Evolutionary conservation across 2,113 vertebrate species (phyloP).

Genomic region (Typhlomys cinereus): DNA sequence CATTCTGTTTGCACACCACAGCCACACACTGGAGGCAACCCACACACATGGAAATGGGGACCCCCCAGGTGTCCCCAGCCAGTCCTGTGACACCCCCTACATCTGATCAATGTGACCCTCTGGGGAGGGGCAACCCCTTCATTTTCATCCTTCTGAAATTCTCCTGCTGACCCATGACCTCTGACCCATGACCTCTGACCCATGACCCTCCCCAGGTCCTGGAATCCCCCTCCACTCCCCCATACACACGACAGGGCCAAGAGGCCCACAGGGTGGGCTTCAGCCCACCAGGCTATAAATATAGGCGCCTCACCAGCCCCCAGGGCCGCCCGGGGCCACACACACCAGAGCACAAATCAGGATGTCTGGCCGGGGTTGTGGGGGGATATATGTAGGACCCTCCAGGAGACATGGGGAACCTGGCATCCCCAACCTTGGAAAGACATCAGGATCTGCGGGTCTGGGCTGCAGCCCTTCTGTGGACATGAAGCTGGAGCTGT

Average conservation of each 20-base stretch:
- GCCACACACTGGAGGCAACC: background rate
- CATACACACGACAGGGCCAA: background rate
- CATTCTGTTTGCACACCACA: background rate
- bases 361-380: background rate
- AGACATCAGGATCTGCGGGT: background rate
- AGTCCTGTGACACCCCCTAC: background rate
- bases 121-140: background rate
- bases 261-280: conserved; percentile 1
- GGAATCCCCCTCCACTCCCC: background rate
- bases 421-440: background rate
- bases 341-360: conserved; percentile 30
- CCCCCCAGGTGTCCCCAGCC: background rate
- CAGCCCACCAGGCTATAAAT: conserved; percentile 75
- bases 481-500: background rate
- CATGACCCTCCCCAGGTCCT: background rate
- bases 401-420: background rate
- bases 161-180: too few species aligned
- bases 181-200: background rate
- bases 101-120: conserved; percentile 74
- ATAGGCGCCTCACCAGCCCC: background rate
- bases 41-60: background rate
- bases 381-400: too few species aligned
- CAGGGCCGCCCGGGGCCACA: background rate
- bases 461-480: background rate
- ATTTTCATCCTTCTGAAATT: background rate